Percentiles rank a stretch among this genome's conserved stretches.
These are phyloP conservation scores for Semotilus atromaculatus DNA, from an alignment of 2,797 vertebrate genomes.

Conservation along the genomic window DNA sequence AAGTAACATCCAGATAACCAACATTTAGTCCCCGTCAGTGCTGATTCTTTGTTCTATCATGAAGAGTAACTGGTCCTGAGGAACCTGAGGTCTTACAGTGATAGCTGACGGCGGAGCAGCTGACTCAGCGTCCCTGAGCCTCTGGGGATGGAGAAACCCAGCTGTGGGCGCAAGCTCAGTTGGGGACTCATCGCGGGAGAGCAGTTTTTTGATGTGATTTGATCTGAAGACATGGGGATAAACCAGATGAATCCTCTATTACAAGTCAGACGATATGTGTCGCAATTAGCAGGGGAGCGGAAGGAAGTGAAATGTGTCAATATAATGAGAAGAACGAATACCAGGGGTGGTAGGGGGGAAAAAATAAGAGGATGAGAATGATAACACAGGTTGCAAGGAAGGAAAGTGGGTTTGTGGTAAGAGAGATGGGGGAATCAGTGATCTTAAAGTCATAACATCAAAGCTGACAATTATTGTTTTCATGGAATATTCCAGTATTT, in stretches of 20 bases:
- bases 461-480: not conserved
- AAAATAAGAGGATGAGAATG: conserved; percentile 7
- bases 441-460: not conserved
- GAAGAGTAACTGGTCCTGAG: conserved; percentile 6
- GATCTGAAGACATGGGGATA: conserved; percentile 27
- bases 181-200: not conserved
- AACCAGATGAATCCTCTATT: conserved; percentile 26
- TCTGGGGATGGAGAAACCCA: conserved; percentile 6
- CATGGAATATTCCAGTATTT: not conserved
- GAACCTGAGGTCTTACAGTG: conserved; percentile 12
- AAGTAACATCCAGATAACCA: not conserved
- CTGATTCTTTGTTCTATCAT: conserved; percentile 14
- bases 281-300: conserved; percentile 27
- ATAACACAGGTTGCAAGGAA: not conserved
- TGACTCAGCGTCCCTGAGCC: not conserved
- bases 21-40: not conserved
- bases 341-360: not conserved
- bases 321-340: conserved; percentile 41
- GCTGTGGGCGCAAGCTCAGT: not conserved
- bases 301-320: conserved; percentile 26
- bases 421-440: not conserved
- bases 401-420: not conserved
- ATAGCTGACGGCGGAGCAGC: conserved; percentile 26
- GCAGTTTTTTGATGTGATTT: conserved; percentile 31
- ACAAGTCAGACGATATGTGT: conserved; percentile 12